Percentiles rank a stretch among this genome's conserved stretches.
phyloP scores from a whole-genome alignment of 2,113 vertebrate genomes.

The Pangasianodon hypophthalmus region DNA sequence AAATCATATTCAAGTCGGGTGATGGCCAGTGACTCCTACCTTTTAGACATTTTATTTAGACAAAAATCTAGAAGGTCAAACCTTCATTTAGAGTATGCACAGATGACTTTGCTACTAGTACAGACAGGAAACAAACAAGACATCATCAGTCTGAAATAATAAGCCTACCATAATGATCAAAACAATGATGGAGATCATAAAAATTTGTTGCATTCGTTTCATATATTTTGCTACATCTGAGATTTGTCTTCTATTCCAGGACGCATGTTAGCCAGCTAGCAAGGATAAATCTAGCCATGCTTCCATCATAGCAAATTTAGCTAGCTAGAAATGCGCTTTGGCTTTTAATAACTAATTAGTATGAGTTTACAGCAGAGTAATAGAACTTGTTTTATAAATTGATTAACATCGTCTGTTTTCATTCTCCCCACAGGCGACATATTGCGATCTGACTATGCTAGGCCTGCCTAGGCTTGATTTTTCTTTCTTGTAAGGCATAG shows the following conservation, averaged over 20 bases:
- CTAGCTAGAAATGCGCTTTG: background rate
- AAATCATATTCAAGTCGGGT: too few species aligned
- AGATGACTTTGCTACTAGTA: background rate
- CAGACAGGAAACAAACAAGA: background rate
- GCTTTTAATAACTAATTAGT: background rate
- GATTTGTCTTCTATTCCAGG: background rate
- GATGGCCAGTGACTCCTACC: too few species aligned
- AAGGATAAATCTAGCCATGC: background rate
- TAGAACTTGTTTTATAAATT: background rate
- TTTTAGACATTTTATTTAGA: too few species aligned
- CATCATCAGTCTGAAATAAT: background rate
- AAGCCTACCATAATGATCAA: background rate
- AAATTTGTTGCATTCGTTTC: background rate
- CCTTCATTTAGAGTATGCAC: background rate
- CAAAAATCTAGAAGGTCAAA: background rate
- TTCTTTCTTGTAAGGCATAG: slow-evolving; percentile 14
- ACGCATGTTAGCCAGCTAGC: background rate
- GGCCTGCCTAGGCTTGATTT: slow-evolving; percentile 9
- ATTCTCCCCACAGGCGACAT: background rate
- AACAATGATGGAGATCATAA: background rate
- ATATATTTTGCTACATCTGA: background rate
- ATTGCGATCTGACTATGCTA: background rate
- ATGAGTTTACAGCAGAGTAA: background rate
- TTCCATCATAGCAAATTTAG: background rate
- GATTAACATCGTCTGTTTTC: background rate